phyloP scores from a whole-genome alignment of 1,140 invertebrate genomes.

The Melitaea cinxia region DNA sequence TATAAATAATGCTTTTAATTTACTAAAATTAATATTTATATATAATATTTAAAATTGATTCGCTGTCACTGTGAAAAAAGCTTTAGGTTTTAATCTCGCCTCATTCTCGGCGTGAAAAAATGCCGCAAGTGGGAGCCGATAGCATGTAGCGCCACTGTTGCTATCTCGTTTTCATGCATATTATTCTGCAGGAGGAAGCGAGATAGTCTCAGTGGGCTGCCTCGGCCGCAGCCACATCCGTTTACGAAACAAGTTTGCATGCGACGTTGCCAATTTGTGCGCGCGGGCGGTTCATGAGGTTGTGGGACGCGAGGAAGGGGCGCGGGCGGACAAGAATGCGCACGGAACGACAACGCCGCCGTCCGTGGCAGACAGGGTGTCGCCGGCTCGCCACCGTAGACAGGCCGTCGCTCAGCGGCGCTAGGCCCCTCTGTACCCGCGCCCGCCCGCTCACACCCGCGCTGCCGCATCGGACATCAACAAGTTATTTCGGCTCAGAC shows the following conservation, averaged over 20 bases:
- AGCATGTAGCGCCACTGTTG: slow-evolving; percentile 77
- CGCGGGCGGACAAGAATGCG: slow-evolving; percentile 80
- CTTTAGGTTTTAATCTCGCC: slow-evolving; percentile 78
- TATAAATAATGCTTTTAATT: too few relatives aligned
- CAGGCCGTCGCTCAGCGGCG: slow-evolving; percentile 86
- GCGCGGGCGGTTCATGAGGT: slow-evolving; percentile 69
- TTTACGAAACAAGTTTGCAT: slow-evolving; percentile 85
- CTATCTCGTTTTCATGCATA: slow-evolving; percentile 53
- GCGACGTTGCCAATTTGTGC: slow-evolving; percentile 78
- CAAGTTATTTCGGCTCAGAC: slow-evolving; percentile 76
- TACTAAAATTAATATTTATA: background rate
- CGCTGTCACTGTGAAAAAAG: slow-evolving; percentile 46
- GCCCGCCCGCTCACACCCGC: slow-evolving; percentile 56
- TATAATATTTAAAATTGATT: background rate
- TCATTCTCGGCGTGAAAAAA: slow-evolving; percentile 82
- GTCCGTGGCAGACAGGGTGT: slow-evolving; percentile 94
- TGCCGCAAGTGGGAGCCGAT: slow-evolving; percentile 81
- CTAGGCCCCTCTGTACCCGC: slow-evolving; percentile 56
- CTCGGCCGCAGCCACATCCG: slow-evolving; percentile 83
- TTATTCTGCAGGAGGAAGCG: slow-evolving; percentile 25
- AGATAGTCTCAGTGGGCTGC: slow-evolving; percentile 60
- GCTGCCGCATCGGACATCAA: slow-evolving; percentile 70
- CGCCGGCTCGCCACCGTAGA: slow-evolving; percentile 90
- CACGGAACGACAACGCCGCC: slow-evolving; percentile 86
- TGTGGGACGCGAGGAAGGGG: slow-evolving; percentile 58